phyloP scores from a whole-genome alignment of 2,113 vertebrate genomes.

The Ceuthmochares aereus region DNA sequence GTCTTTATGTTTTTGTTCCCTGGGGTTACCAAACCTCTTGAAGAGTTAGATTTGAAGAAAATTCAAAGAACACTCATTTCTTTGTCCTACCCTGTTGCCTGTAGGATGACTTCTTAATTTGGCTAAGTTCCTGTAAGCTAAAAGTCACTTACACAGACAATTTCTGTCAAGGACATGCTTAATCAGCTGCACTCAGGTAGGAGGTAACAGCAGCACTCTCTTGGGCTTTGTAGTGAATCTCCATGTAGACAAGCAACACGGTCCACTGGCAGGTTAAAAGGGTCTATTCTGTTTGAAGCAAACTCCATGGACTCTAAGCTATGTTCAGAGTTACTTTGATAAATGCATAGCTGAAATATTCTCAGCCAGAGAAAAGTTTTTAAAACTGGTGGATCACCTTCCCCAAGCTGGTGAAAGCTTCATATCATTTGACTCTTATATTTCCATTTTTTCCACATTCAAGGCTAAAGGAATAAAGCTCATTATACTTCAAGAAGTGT shows the following conservation, averaged over 20 bases:
- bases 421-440: neutral
- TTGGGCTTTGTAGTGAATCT: constrained; percentile 65
- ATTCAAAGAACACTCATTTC: neutral
- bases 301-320: constrained; percentile 41
- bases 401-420: constrained; percentile 23
- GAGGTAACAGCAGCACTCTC: constrained; percentile 31
- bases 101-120: constrained; percentile 49
- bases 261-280: constrained; percentile 56
- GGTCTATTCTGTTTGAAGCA: constrained; percentile 41
- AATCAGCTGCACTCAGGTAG: constrained; percentile 56
- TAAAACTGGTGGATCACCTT: constrained; percentile 11
- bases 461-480: constrained; percentile 35
- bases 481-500: constrained; percentile 42
- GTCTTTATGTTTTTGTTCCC: constrained; percentile 11
- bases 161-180: constrained; percentile 50
- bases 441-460: neutral
- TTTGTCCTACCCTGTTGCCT: constrained; percentile 37
- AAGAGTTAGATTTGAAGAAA: constrained; percentile 43
- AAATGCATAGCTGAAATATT: constrained; percentile 59
- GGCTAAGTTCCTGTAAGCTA: constrained; percentile 41
- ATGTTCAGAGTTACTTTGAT: constrained; percentile 59
- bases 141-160: constrained; percentile 25
- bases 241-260: constrained; percentile 38
- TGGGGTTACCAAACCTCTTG: neutral
- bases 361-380: constrained; percentile 47